A percentile compares a stretch with the other conserved stretches of the same genome.
These are phyloP conservation scores for Orchesellides sinensis DNA, from an alignment of 2,888 invertebrate species.

Conservation along the genomic window DNA sequence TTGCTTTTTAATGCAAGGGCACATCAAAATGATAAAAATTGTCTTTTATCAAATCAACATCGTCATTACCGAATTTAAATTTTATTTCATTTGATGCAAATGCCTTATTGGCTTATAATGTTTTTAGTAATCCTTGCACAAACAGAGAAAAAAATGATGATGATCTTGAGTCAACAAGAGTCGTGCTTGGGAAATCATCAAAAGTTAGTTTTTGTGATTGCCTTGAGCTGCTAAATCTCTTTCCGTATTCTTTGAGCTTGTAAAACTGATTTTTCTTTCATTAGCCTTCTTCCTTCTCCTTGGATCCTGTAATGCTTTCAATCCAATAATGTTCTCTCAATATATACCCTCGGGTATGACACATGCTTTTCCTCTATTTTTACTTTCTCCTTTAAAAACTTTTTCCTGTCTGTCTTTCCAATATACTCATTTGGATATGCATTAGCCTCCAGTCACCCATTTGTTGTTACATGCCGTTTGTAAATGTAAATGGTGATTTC, in stretches of 20 bases:
- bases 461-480: too few species aligned
- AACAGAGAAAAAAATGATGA: too few species aligned
- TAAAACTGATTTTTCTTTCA: conserved; percentile 11
- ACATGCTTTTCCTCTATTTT: conserved; percentile 9
- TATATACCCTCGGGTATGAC: conserved; percentile 7
- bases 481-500: too few species aligned
- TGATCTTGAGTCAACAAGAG: too few species aligned
- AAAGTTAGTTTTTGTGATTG: not conserved
- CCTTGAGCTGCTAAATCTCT: not conserved
- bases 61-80: too few species aligned
- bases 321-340: not conserved
- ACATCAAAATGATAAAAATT: too few species aligned
- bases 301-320: not conserved
- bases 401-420: not conserved
- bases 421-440: not conserved
- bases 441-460: too few species aligned
- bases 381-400: not conserved
- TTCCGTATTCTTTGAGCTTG: not conserved
- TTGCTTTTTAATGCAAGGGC: too few species aligned
- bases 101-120: too few species aligned
- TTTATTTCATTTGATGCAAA: too few species aligned
- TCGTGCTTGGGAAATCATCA: not conserved
- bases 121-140: too few species aligned
- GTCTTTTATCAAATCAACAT: too few species aligned
- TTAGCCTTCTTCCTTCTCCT: not conserved